Conservation (phyloP, 2,888 invertebrate species). For the Iphiclides podalirius region DNA sequence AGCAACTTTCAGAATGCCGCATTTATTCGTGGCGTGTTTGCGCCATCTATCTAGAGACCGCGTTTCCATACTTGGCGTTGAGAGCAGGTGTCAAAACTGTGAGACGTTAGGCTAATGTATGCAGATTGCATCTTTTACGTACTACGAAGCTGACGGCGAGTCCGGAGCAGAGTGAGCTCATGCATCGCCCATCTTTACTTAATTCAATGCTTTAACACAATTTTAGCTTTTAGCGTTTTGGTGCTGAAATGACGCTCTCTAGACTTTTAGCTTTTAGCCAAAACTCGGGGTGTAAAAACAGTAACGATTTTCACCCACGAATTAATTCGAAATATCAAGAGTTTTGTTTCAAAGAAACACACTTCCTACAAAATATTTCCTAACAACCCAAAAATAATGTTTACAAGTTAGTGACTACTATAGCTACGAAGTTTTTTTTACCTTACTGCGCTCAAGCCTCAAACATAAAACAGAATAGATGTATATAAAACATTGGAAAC, state of each 20-base stretch:
- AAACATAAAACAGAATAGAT: not conserved
- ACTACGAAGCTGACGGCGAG: constrained; percentile 2
- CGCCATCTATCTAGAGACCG: constrained; percentile 61
- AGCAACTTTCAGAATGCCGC: constrained; percentile 52
- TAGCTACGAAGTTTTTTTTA: too few species aligned
- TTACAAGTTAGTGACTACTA: too few species aligned
- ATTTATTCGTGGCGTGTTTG: constrained; percentile 67
- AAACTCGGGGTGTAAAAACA: not conserved
- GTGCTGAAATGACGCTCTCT: not conserved
- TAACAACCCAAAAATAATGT: too few species aligned
- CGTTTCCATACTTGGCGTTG: constrained; percentile 49
- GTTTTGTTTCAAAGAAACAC: too few species aligned
- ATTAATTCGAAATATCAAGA: too few species aligned
- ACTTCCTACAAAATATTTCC: too few species aligned
- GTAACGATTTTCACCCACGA: too few species aligned
- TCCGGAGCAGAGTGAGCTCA: constrained; percentile 32
- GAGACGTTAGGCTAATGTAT: constrained; percentile 76
- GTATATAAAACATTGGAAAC: not conserved
- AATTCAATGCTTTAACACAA: constrained; percentile 48
- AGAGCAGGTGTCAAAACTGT: constrained; percentile 78
- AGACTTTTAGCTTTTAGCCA: not conserved
- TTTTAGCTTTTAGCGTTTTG: constrained; percentile 15
- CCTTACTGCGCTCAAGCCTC: too few species aligned
- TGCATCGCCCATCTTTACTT: constrained; percentile 55
- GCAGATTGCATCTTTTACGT: constrained; percentile 73